Percentiles rank a stretch among this genome's conserved stretches.
phyloP scores from a whole-genome alignment of 2,113 vertebrate genomes.

The Oncorhynchus mykiss region DNA sequence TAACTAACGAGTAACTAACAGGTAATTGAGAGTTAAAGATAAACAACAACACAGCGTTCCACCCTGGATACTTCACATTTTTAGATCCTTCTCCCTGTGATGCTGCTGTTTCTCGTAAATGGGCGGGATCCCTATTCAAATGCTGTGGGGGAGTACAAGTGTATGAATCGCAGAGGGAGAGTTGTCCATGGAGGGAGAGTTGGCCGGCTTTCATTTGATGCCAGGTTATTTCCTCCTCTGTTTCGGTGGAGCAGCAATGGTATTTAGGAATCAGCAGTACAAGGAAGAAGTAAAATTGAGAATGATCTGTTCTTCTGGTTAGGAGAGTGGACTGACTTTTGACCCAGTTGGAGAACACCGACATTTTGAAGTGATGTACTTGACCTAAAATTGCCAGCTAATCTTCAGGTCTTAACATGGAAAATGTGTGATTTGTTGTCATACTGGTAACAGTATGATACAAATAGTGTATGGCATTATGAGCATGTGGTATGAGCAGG shows the following conservation, averaged over 20 bases:
- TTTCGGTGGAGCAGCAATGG: conserved; percentile 35
- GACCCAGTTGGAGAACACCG: background rate
- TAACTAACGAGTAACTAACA: no score
- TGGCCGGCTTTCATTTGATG: conserved; percentile 56
- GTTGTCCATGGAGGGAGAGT: conserved; percentile 42
- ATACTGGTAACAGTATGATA: conserved; percentile 2
- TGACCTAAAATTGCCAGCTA: background rate
- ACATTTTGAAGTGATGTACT: background rate
- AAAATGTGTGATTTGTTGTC: conserved; percentile 38
- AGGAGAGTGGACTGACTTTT: background rate
- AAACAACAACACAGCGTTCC: background rate
- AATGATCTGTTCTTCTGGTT: no score
- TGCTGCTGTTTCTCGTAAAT: conserved; percentile 56
- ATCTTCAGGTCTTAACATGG: conserved; percentile 2
- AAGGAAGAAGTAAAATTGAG: background rate
- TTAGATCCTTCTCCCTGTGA: conserved; percentile 51
- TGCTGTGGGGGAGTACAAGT: conserved; percentile 39
- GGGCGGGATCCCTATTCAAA: conserved; percentile 56
- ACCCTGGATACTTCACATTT: background rate
- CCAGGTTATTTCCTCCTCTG: conserved; percentile 49
- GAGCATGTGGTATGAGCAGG: background rate
- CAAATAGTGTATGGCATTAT: background rate
- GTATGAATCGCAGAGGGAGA: conserved; percentile 47
- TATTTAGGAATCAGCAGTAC: conserved; percentile 4
- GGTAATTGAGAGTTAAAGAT: background rate